Percentiles rank a stretch among this genome's conserved stretches.
phyloP scores from a whole-genome alignment of 2,113 vertebrate species.

The Nymphicus hollandicus region DNA sequence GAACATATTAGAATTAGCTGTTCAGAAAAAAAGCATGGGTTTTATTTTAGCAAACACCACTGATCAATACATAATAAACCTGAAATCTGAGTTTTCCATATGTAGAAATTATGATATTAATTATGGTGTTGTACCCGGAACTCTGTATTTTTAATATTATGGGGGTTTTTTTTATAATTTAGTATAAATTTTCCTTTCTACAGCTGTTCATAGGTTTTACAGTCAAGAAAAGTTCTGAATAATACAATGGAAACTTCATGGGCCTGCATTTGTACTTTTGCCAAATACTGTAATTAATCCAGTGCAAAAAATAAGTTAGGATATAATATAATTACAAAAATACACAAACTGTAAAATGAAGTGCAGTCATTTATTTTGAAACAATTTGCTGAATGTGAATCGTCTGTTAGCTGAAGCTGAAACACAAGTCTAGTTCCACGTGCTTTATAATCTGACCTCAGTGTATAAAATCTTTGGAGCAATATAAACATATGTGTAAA shows the following conservation, averaged over 20 bases:
- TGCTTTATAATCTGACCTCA: neutral
- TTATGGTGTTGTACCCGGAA: neutral
- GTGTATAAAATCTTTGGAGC: neutral
- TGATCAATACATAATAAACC: neutral
- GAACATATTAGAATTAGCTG: neutral
- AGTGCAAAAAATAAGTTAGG: neutral
- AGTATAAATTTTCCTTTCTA: neutral
- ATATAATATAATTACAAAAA: neutral
- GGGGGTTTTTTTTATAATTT: neutral
- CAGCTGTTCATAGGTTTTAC: neutral
- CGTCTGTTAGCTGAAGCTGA: neutral
- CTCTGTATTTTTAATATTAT: neutral
- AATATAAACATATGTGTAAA: conserved; percentile 17
- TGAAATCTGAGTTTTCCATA: neutral
- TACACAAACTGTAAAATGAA: neutral
- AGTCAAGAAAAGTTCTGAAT: neutral
- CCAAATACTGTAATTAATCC: neutral
- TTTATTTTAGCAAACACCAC: neutral
- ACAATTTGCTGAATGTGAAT: neutral
- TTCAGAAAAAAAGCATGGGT: neutral
- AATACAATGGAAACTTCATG: neutral
- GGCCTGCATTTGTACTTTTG: neutral
- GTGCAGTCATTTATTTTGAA: neutral
- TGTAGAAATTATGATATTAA: neutral
- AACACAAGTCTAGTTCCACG: neutral